Conservation (phyloP, 2,888 invertebrate species). For the Pyrgus malvae region DNA sequence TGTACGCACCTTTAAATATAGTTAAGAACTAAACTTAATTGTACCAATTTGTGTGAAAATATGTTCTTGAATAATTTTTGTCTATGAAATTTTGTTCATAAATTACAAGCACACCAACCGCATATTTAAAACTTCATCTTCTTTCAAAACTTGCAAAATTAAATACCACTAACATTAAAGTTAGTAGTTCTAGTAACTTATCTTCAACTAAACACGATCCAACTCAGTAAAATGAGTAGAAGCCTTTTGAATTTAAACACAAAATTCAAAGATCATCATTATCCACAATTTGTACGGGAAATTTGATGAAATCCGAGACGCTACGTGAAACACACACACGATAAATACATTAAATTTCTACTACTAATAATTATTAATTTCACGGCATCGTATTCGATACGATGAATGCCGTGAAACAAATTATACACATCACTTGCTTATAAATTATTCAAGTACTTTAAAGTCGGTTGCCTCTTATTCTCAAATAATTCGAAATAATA, state of each 20-base stretch:
- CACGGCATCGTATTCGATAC: constrained; percentile 13
- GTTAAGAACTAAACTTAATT: no score
- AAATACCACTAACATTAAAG: background rate
- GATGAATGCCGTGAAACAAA: constrained; percentile 24
- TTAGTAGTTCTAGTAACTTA: background rate
- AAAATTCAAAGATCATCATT: background rate
- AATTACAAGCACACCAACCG: background rate
- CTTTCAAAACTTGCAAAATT: background rate
- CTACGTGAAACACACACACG: background rate
- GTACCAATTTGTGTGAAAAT: no score
- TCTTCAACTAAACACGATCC: background rate
- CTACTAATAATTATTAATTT: constrained; percentile 29
- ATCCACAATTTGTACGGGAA: background rate
- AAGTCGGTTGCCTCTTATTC: constrained; percentile 12
- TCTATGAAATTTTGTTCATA: no score
- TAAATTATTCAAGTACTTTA: constrained; percentile 22
- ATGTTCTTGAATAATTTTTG: no score
- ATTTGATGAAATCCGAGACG: background rate
- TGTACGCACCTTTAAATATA: no score
- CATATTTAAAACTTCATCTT: background rate
- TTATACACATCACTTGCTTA: constrained; percentile 13
- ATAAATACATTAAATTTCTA: constrained; percentile 28
- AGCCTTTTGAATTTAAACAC: background rate
- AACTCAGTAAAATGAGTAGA: background rate
- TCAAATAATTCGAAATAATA: background rate